Evolutionary conservation across 2,888 invertebrate genomes (phyloP).

Genomic region (Macrophya alboannulata): DNA sequence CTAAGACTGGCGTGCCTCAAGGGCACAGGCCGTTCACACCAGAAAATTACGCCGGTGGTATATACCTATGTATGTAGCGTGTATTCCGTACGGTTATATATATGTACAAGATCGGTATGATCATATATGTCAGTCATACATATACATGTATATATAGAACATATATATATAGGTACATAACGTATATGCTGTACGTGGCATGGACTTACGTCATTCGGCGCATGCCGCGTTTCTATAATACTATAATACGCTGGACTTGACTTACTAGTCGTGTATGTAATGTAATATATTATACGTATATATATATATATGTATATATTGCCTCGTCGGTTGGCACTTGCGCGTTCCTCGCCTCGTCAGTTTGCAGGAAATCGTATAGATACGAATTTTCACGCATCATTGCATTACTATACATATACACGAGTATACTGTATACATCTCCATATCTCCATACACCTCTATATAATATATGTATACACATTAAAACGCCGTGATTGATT

Average conservation of each 20-base stretch:
- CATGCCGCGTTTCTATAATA: conserved; percentile 33
- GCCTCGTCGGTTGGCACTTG: background rate
- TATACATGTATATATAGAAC: background rate
- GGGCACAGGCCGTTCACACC: conserved; percentile 55
- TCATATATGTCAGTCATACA: background rate
- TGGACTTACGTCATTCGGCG: conserved; percentile 51
- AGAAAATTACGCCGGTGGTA: conserved; percentile 41
- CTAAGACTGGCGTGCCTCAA: conserved; percentile 33
- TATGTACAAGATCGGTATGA: background rate
- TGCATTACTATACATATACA: background rate
- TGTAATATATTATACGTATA: background rate
- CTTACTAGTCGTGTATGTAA: conserved; percentile 25
- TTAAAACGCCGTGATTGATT: background rate
- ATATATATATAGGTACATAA: background rate
- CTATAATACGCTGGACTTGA: conserved; percentile 10
- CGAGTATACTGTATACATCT: background rate
- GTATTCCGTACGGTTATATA: background rate
- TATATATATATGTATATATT: conserved; percentile 4
- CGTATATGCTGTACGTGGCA: conserved; percentile 34
- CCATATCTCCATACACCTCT: background rate
- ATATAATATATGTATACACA: no score
- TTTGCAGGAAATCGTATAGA: background rate
- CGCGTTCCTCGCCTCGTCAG: conserved; percentile 6
- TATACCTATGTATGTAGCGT: background rate
- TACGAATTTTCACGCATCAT: conserved; percentile 4